Evolutionary conservation across 2,797 vertebrate genomes (phyloP).

Genomic region (Xenops minutus): DNA sequence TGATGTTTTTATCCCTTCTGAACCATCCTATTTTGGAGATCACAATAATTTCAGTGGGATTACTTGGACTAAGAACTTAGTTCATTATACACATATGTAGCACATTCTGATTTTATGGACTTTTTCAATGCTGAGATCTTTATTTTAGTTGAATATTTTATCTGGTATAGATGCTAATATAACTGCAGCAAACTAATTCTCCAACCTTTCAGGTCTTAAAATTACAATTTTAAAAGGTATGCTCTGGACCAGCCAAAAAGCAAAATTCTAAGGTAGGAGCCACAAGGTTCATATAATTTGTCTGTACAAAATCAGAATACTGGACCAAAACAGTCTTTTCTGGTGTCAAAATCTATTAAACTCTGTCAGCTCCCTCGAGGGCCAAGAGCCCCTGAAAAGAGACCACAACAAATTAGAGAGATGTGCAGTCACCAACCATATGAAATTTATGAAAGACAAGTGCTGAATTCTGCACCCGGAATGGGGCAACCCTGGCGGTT

Average conservation of each 20-base stretch:
- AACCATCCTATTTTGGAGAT: background rate
- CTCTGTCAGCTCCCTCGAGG: background rate
- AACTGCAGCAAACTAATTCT: background rate
- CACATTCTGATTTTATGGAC: background rate
- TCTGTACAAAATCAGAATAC: background rate
- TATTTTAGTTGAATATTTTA: background rate
- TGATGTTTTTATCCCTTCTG: background rate
- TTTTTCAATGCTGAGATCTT: background rate
- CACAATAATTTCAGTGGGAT: background rate
- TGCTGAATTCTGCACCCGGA: rapidly evolving
- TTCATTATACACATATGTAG: background rate
- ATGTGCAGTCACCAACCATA: background rate
- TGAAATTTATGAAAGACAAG: background rate
- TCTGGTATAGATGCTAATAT: background rate
- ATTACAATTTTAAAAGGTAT: background rate
- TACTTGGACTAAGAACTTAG: background rate
- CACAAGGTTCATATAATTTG: background rate
- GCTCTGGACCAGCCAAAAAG: background rate
- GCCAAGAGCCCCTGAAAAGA: background rate
- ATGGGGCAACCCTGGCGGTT: background rate
- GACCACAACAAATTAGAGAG: background rate
- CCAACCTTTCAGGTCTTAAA: background rate
- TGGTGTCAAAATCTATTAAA: background rate
- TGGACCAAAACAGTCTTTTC: background rate
- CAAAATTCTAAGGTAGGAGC: background rate